Conservation (phyloP, 2,888 invertebrate genomes). For the Phania funesta region DNA sequence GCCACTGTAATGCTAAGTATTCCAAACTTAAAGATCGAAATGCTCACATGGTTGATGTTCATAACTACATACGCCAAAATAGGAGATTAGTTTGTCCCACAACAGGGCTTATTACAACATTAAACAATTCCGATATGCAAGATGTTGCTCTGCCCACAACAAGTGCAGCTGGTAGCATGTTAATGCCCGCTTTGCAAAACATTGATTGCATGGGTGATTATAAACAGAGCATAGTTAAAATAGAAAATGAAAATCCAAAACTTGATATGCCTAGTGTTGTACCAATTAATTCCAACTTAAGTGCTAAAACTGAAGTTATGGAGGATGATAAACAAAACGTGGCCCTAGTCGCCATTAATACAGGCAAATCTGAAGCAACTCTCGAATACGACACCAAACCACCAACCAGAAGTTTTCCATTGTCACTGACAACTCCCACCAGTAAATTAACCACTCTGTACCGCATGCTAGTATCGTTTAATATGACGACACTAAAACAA, state of each 20-base stretch:
- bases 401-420: conserved; percentile 51
- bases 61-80: conserved; percentile 79
- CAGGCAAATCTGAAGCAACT: conserved; percentile 3
- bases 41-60: conserved; percentile 77
- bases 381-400: conserved; percentile 70
- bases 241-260: conserved; percentile 74
- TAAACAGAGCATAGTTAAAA: conserved; percentile 77
- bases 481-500: conserved; percentile 78
- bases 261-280: conserved; percentile 27
- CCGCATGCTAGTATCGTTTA: conserved; percentile 79
- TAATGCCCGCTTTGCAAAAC: conserved; percentile 42
- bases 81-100: conserved; percentile 76
- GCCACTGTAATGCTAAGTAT: conserved; percentile 77
- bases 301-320: conserved; percentile 71
- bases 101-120: conserved; percentile 64
- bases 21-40: conserved; percentile 78
- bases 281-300: conserved; percentile 57
- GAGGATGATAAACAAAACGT: conserved; percentile 74
- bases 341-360: conserved; percentile 51
- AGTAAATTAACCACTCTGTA: conserved; percentile 78
- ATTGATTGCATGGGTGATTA: conserved; percentile 72
- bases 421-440: conserved; percentile 73
- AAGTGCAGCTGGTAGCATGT: conserved; percentile 62
- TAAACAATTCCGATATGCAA: conserved; percentile 46
- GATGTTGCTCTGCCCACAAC: conserved; percentile 52